Evolutionary conservation across 2,113 vertebrate species (phyloP).

Genomic region (Cromileptes altivelis): DNA sequence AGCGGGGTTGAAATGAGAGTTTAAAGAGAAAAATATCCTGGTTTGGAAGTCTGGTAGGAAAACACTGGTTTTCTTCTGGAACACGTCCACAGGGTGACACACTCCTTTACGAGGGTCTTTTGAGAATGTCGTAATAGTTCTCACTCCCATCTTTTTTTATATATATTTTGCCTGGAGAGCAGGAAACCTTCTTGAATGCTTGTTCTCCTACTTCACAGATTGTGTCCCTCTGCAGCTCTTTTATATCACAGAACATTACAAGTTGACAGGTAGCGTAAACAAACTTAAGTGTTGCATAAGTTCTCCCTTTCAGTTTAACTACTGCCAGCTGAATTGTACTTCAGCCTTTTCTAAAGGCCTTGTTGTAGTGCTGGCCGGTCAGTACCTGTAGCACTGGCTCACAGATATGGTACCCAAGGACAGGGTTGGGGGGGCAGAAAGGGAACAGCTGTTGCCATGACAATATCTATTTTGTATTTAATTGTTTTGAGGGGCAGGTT

Average conservation of each 20-base stretch:
- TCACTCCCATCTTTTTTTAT: conserved; percentile 59
- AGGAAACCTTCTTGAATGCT: conserved; percentile 48
- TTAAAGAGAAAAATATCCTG: conserved; percentile 71
- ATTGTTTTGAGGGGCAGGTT: not conserved
- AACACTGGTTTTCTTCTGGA: conserved; percentile 82
- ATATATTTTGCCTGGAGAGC: conserved; percentile 51
- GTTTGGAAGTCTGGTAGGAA: conserved; percentile 81
- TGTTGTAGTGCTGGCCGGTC: not conserved
- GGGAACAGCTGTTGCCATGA: conserved; percentile 22
- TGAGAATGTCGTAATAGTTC: conserved; percentile 77
- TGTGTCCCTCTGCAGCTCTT: conserved; percentile 35
- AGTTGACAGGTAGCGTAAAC: conserved; percentile 53
- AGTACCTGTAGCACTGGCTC: not conserved
- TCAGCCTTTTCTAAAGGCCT: conserved; percentile 15
- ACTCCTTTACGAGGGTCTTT: conserved; percentile 82
- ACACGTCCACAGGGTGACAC: conserved; percentile 80
- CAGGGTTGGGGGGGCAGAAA: not conserved
- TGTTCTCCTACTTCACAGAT: conserved; percentile 47
- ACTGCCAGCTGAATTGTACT: not conserved
- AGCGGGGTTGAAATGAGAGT: conserved; percentile 60
- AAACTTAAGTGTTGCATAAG: conserved; percentile 40
- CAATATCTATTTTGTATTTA: not conserved
- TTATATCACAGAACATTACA: conserved; percentile 39
- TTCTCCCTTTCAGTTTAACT: conserved; percentile 17
- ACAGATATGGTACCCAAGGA: conserved; percentile 3